Evolutionary conservation across 2,113 vertebrate species (phyloP), one percentile per base, ranked within the genome.

Genomic region (Zosterops japonicus): DNA sequence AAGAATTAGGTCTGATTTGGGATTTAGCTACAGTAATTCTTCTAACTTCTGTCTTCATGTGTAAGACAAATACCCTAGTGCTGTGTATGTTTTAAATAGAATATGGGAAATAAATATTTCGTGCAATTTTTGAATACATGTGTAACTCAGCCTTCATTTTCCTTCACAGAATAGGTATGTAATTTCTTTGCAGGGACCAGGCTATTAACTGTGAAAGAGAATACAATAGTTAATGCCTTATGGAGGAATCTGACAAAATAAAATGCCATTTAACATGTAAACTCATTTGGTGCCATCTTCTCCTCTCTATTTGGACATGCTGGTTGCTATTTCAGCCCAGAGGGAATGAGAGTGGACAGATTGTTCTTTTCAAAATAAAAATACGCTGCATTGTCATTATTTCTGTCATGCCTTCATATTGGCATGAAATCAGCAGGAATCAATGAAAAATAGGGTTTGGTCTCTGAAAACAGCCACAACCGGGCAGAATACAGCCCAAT

Each of bases 351-450:
- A 79, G 50, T 8, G 50, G 59, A 80, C 67, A 90, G 71, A 78
- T 22, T 89, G 77, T 49, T 82, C 86, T 87, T 91, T 84, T 94
- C 69, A 79, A 84, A 95, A 92, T 47, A 83, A 86, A 95, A 92
- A 92, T 68, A 68, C 1, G 0, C 61, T 71, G 21, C 49, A 42
- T 55, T 80, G 68, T 92, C 77, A 75, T 92, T 93, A 76, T 92
- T 95, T 90, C 67, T 83, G 53, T 69, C 57, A 27, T 72, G 49
- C 57, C 41, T 90, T 87, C 52, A 49, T 50, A 90, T 27, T 65
- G 90, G 68, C 67, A 83, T 47, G 42, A 94, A 93, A 92, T 86
- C 67, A 92, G 57, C 53, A 92, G 85, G 46, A 87, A 93, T 85
- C 67, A 69, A 88, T 69, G 46, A 76, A 49, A 92, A 87, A 12